A percentile compares a stretch with the other conserved stretches of the same genome.
Conservation (phyloP, 2,888 invertebrate species). For the Ommatoiulus sabulosus region DNA sequence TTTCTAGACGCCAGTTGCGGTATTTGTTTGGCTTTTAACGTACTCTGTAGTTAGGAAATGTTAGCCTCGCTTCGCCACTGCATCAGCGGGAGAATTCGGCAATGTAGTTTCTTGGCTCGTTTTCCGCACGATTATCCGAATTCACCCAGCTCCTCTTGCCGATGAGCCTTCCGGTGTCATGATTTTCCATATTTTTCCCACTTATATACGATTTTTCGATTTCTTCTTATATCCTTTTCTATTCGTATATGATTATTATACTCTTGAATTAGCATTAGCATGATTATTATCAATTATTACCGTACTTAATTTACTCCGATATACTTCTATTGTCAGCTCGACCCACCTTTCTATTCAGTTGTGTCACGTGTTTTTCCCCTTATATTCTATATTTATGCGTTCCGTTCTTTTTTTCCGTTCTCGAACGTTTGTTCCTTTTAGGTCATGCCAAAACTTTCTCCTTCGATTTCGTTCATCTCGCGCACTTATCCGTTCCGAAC, state of each 20-base stretch:
- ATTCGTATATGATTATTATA: conserved; percentile 38
- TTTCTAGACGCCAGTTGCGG: background rate
- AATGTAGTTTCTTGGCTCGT: background rate
- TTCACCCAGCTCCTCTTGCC: background rate
- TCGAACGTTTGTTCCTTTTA: conserved; percentile 35
- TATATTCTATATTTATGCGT: background rate
- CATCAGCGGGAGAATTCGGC: background rate
- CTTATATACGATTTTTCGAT: conserved; percentile 15
- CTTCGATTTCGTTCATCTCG: background rate
- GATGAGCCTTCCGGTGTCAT: conserved; percentile 4
- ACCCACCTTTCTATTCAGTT: background rate
- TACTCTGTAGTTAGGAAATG: too few species aligned
- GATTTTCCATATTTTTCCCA: background rate
- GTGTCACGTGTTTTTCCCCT: conserved; percentile 25
- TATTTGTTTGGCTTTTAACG: too few species aligned
- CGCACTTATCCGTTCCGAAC: conserved; percentile 11
- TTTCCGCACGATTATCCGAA: too few species aligned
- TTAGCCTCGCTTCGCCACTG: too few species aligned
- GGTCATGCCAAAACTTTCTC: background rate
- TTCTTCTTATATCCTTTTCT: conserved; percentile 17
- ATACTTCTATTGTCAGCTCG: conserved; percentile 39
- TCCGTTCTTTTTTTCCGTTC: background rate
- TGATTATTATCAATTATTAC: conserved; percentile 32
- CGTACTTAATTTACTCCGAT: conserved; percentile 47
- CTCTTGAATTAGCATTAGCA: conserved; percentile 34